phyloP scores from a whole-genome alignment of 2,888 invertebrate genomes.

The Gymnocheta viridis region DNA sequence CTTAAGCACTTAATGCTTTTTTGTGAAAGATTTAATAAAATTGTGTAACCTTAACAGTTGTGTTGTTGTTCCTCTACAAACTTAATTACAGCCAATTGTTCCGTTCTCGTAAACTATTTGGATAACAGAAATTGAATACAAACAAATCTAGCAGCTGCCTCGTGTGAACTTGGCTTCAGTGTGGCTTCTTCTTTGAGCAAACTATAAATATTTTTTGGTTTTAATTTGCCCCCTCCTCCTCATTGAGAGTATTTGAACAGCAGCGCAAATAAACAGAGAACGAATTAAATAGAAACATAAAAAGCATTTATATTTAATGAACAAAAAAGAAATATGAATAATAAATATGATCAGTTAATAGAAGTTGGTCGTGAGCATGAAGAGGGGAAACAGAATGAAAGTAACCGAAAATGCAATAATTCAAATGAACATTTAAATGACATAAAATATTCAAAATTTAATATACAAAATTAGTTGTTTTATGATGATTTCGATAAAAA shows the following conservation, averaged over 20 bases:
- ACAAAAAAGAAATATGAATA: slow-evolving; percentile 46
- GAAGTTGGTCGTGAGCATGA: neutral
- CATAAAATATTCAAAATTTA: neutral
- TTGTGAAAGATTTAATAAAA: no score
- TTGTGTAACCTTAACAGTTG: no score
- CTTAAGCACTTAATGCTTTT: no score
- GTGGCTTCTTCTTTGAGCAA: no score
- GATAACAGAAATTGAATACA: no score
- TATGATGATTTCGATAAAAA: neutral
- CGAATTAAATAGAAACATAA: slow-evolving; percentile 5
- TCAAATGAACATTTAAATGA: neutral
- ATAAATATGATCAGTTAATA: slow-evolving; percentile 37
- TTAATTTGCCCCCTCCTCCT: neutral
- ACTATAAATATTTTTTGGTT: no score
- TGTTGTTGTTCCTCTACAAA: no score
- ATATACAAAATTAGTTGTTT: neutral
- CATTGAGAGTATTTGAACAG: neutral
- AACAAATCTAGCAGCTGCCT: no score
- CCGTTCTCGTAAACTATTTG: no score
- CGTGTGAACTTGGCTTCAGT: neutral
- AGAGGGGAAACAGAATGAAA: neutral
- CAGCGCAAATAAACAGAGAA: neutral
- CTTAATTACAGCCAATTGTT: no score
- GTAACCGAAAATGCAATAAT: neutral
- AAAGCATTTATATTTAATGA: slow-evolving; percentile 33